These are phyloP conservation scores for Chelonus formosanus DNA, from an alignment of 2,888 invertebrate species.

Conservation along the genomic window DNA sequence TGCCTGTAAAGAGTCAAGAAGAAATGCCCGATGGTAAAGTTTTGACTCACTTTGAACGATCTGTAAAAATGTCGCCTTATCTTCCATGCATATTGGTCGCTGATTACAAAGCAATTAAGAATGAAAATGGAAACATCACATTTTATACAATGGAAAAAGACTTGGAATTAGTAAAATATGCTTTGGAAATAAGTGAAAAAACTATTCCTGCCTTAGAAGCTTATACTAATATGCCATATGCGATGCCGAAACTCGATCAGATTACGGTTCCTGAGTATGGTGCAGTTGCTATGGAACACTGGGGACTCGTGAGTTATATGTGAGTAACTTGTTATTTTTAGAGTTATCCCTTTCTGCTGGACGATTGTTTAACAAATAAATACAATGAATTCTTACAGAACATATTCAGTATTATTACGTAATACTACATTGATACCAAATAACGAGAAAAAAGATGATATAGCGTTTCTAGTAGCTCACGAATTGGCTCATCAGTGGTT, in stretches of 20 bases:
- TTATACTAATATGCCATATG: slow-evolving; percentile 81
- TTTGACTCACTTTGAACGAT: slow-evolving; percentile 49
- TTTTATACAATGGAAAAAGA: slow-evolving; percentile 78
- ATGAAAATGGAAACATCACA: slow-evolving; percentile 58
- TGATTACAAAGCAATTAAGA: slow-evolving; percentile 60
- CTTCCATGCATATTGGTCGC: slow-evolving; percentile 80
- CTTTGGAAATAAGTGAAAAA: slow-evolving; percentile 79
- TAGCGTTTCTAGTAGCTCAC: slow-evolving; percentile 28
- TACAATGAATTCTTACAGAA: not conserved
- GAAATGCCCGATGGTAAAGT: slow-evolving; percentile 35
- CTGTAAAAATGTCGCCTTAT: slow-evolving; percentile 78
- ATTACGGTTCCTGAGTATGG: slow-evolving; percentile 87
- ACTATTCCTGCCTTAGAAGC: slow-evolving; percentile 79
- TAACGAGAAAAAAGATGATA: not conserved
- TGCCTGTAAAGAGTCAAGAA: slow-evolving; percentile 28
- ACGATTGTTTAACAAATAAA: slow-evolving; percentile 49
- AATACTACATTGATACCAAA: slow-evolving; percentile 2
- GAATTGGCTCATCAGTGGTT: slow-evolving; percentile 39
- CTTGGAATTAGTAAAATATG: slow-evolving; percentile 76
- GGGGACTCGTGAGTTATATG: slow-evolving; percentile 85
- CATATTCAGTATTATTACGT: not conserved
- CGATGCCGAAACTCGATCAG: slow-evolving; percentile 86
- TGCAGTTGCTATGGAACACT: slow-evolving; percentile 90
- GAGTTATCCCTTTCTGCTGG: slow-evolving; percentile 69
- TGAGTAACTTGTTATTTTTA: slow-evolving; percentile 71